These are phyloP conservation scores for Emmelina monodactyla DNA, from an alignment of 2,888 invertebrate genomes.

Conservation along the genomic window DNA sequence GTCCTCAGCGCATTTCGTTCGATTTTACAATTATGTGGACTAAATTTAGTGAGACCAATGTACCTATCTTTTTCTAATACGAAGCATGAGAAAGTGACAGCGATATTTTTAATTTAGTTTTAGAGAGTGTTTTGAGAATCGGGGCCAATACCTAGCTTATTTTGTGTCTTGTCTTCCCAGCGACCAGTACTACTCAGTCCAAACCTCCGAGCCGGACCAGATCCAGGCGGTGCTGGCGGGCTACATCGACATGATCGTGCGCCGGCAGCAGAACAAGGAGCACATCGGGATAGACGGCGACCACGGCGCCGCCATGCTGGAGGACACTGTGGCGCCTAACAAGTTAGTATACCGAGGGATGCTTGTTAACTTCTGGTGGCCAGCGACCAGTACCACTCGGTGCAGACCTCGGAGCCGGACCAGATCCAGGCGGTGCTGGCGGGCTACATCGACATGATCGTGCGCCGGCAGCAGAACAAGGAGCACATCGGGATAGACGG, in stretches of 20 bases:
- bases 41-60: no score
- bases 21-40: no score
- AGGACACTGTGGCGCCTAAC: conserved; percentile 95
- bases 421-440: conserved; percentile 98
- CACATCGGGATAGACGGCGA: conserved; percentile 98
- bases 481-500: conserved; percentile 98
- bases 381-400: conserved; percentile 98
- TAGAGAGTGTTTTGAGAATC: no score
- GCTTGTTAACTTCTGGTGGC: no score
- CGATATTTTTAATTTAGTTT: no score
- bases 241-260: conserved; percentile 99
- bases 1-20: no score
- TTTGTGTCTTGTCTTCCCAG: no score
- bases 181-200: conserved; percentile 98
- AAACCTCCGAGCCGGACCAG: conserved; percentile 98
- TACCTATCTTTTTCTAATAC: no score
- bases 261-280: conserved; percentile 96
- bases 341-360: conserved; percentile 86
- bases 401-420: conserved; percentile 98
- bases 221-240: conserved; percentile 98
- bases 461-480: conserved; percentile 95
- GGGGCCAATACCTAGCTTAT: no score
- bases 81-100: no score
- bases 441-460: conserved; percentile 99
- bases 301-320: conserved; percentile 97